phyloP scores from a whole-genome alignment of 2,797 vertebrate species.

The Hyperoplus lanceolatus region DNA sequence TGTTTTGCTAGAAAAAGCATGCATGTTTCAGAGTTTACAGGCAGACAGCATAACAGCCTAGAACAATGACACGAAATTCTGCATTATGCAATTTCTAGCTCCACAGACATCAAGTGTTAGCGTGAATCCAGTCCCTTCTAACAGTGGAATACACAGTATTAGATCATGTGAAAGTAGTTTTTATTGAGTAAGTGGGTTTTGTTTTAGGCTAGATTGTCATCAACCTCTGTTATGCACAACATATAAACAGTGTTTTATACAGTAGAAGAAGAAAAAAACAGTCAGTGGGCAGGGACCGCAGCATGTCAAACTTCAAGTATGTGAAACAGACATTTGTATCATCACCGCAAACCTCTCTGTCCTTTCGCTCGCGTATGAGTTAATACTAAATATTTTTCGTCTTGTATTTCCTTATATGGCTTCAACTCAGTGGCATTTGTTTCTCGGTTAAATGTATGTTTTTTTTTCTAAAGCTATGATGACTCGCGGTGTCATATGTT shows the following conservation, averaged over 20 bases:
- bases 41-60: constrained; percentile 11
- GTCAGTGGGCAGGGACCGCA: constrained; percentile 72
- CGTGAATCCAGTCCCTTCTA: constrained; percentile 55
- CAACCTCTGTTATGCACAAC: constrained; percentile 72
- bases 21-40: constrained; percentile 26
- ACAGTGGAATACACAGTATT: constrained; percentile 70
- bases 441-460: constrained; percentile 39
- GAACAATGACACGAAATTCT: constrained; percentile 8
- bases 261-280: constrained; percentile 60
- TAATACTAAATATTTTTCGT: constrained; percentile 51
- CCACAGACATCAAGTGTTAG: constrained; percentile 43
- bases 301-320: constrained; percentile 86
- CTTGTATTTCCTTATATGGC: constrained; percentile 68
- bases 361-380: constrained; percentile 48
- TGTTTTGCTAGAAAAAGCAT: constrained; percentile 1
- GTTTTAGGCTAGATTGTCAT: constrained; percentile 65
- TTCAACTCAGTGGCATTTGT: constrained; percentile 63
- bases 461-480: constrained; percentile 42
- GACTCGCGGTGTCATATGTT: constrained; percentile 54
- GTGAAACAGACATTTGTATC: constrained; percentile 78
- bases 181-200: constrained; percentile 71
- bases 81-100: constrained; percentile 15
- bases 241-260: constrained; percentile 76
- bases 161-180: constrained; percentile 66
- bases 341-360: constrained; percentile 69